A percentile compares a stretch with the other conserved stretches of the same genome.
Conservation (phyloP, 2,797 vertebrate genomes). For the Poecilia gillii region DNA sequence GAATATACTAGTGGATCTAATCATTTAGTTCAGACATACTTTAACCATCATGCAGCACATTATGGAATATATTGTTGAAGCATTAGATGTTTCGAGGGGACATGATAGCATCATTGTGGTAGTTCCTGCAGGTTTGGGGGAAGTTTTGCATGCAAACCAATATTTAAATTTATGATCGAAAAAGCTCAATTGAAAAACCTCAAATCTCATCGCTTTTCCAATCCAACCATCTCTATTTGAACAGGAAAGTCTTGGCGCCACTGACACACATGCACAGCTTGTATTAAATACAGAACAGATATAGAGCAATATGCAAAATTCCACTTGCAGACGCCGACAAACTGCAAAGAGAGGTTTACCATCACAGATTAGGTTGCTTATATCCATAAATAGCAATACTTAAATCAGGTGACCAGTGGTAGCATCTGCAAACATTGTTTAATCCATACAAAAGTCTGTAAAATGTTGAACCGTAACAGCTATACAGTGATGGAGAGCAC, state of each 20-base stretch:
- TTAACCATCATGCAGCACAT: not conserved
- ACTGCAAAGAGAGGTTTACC: not conserved
- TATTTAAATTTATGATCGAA: not conserved
- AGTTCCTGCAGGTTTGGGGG: not conserved
- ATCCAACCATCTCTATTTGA: not conserved
- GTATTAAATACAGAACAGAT: not conserved
- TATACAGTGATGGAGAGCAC: not conserved
- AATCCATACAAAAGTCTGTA: not conserved
- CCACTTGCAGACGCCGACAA: not conserved
- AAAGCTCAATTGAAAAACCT: not conserved
- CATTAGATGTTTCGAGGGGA: not conserved
- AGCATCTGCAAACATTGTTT: not conserved
- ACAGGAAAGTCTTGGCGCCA: not conserved
- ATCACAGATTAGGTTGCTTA: not conserved
- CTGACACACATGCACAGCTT: not conserved
- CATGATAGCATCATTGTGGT: not conserved
- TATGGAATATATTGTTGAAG: not conserved
- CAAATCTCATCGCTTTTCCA: not conserved
- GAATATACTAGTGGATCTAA: not conserved
- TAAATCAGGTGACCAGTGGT: not conserved
- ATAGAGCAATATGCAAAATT: not conserved
- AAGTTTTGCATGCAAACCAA: not conserved
- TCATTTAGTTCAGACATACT: not conserved
- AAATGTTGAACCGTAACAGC: not conserved
- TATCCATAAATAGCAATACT: not conserved